Base-by-base conservation (phyloP, 2,888 invertebrate genomes). In the Polymixis lichenea region DNA sequence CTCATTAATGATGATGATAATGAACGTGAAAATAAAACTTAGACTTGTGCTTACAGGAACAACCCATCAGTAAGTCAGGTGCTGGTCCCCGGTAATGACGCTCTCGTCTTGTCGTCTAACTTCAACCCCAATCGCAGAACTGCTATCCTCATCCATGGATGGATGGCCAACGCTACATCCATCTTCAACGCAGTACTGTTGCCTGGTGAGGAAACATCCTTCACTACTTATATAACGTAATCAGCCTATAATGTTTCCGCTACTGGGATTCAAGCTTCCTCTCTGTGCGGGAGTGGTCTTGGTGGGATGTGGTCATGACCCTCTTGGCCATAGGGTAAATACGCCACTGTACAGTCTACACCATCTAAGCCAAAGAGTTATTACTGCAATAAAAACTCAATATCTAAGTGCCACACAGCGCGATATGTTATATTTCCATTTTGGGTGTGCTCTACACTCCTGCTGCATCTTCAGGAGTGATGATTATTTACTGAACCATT, bases 51-150 rank as follows among this genome's bases (percentile, higher is more conserved):
- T 38, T 25, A 17, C 58, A 73, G 72, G 32, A 22, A 28, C 0
- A 73, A 73, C 49, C 72, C 72, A 1, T 25, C 49, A 70, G 72
- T 58, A 0, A 73, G 72, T 43, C 72, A 73, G 32, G 71, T 58
- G 1, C 46, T 73, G 9, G 25, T 73, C 8, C 49, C 71, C 6
- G 58, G 70, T 4, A 73, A 70, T 5, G 32, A 58, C 3, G n/a
- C 11, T 0, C 71, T 70, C 17, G 1, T 73, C 9, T 15, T 6
- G 56, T 19, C 71, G 9, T 73, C 71, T 9, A 49, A 70, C 71
- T 73, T 73, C 58, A 28, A 73, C 19, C 4, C 71, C 3, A 11
- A 2, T 0, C 56, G 0, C 0, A 73, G 58, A 25, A 73, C 72
- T 38, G 58, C 49, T 11, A 7, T 73, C 19, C 56, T 73, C 4